phyloP scores from a whole-genome alignment of 1,140 invertebrate species.

The Drosophila bifasciata region DNA sequence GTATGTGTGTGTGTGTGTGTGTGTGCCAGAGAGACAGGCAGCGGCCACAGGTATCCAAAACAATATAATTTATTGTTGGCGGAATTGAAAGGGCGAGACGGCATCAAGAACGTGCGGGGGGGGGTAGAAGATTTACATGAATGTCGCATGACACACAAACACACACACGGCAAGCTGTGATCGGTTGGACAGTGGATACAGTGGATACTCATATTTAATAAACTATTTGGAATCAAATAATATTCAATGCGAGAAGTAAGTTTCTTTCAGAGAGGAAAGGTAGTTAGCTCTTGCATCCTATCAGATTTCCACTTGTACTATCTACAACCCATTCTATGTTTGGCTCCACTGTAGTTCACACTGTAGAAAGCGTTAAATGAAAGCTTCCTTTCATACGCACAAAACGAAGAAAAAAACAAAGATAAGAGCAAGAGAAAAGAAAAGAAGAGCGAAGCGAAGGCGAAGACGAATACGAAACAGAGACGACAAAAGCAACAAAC shows the following conservation, averaged over 20 bases:
- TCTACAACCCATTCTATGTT: background rate
- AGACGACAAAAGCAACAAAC: slow-evolving; percentile 34
- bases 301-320: no score
- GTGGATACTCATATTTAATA: background rate
- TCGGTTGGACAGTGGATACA: slow-evolving; percentile 1
- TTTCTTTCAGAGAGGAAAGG: no score
- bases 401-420: slow-evolving; percentile 20
- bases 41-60: slow-evolving; percentile 53
- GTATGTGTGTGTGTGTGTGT: slow-evolving; percentile 12
- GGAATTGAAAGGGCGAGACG: slow-evolving; percentile 42
- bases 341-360: slow-evolving; percentile 38
- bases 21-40: slow-evolving; percentile 1
- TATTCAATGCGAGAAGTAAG: no score
- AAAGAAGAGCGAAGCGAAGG: no score
- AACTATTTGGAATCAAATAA: no score
- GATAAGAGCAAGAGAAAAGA: no score
- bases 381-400: slow-evolving; percentile 41
- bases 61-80: slow-evolving; percentile 76
- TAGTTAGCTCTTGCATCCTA: no score
- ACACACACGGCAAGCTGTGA: no score
- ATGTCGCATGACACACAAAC: slow-evolving; percentile 43
- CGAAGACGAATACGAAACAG: background rate
- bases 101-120: background rate
- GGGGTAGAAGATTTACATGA: slow-evolving; percentile 46
- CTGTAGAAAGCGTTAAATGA: slow-evolving; percentile 63